A percentile compares a stretch with the other conserved stretches of the same genome.
phyloP scores from a whole-genome alignment of 1,140 invertebrate genomes.

The Chionoecetes opilio region DNA sequence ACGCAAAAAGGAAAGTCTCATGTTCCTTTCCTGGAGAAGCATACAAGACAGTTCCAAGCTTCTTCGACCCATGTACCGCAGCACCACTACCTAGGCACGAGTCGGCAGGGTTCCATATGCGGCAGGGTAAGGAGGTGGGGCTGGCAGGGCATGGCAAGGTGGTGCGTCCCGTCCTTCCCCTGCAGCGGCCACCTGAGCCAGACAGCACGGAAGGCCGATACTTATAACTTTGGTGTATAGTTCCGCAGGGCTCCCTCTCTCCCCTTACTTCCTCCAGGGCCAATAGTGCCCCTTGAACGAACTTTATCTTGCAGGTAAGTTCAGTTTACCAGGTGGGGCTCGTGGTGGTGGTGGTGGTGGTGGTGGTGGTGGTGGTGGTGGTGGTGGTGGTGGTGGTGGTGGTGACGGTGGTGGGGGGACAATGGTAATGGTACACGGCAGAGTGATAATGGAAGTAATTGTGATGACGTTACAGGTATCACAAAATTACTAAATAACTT shows the following conservation, averaged over 20 bases:
- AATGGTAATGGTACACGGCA: too few relatives aligned
- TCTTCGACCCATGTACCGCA: neutral
- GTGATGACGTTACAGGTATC: neutral
- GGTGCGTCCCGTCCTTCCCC: neutral
- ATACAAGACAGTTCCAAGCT: neutral
- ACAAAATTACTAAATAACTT: neutral
- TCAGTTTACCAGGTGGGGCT: neutral
- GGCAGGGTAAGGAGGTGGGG: neutral
- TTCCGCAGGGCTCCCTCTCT: neutral
- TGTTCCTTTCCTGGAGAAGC: neutral
- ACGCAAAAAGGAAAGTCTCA: neutral
- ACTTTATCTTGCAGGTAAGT: neutral
- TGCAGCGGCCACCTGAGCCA: neutral
- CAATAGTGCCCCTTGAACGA: neutral
- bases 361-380: neutral
- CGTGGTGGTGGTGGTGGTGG: neutral
- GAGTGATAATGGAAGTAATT: neutral
- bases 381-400: neutral
- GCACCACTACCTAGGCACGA: neutral
- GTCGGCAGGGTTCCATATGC: neutral
- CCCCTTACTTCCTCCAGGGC: neutral
- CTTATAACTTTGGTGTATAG: constrained; percentile 20
- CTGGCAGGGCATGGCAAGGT: neutral
- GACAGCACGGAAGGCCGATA: neutral
- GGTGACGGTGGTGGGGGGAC: neutral